Conservation (phyloP, 1,140 invertebrate species). For the Euwallacea similis region DNA sequence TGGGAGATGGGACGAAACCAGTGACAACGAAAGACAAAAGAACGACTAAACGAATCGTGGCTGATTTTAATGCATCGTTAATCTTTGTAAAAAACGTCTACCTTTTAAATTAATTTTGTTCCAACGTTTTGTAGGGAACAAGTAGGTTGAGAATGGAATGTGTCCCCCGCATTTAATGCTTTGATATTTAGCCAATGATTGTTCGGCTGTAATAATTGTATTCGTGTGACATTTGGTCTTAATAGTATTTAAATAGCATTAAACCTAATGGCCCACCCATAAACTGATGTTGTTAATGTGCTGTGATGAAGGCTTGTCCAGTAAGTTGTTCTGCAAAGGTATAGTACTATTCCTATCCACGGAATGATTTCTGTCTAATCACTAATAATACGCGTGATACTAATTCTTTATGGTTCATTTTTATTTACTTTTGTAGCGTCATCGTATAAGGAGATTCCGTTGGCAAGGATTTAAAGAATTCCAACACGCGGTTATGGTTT, state of each 20-base stretch:
- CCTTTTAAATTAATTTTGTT: constrained; percentile 35
- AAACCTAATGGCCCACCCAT: constrained; percentile 6
- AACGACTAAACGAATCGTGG: constrained; percentile 37
- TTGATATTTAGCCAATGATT: constrained; percentile 12
- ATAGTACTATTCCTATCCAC: no score
- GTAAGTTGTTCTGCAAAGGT: no score
- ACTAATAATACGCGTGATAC: no score
- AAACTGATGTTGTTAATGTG: no score
- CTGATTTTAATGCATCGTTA: constrained; percentile 36
- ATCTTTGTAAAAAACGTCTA: constrained; percentile 36
- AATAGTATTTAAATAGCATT: constrained; percentile 8
- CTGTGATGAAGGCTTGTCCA: no score
- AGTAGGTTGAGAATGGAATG: constrained; percentile 34
- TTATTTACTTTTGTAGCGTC: no score
- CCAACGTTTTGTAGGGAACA: constrained; percentile 30
- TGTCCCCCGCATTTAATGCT: constrained; percentile 17
- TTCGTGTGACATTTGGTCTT: constrained; percentile 10
- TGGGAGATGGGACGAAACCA: constrained; percentile 17
- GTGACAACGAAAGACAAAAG: constrained; percentile 36
- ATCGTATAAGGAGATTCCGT: no score
- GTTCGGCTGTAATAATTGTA: not conserved
- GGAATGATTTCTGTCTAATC: no score
- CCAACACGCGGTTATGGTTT: no score
- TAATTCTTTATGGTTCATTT: no score
- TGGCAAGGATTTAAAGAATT: no score